These are phyloP conservation scores for Diarsia dahlii DNA, from an alignment of 2,888 invertebrate species.

Conservation along the genomic window DNA sequence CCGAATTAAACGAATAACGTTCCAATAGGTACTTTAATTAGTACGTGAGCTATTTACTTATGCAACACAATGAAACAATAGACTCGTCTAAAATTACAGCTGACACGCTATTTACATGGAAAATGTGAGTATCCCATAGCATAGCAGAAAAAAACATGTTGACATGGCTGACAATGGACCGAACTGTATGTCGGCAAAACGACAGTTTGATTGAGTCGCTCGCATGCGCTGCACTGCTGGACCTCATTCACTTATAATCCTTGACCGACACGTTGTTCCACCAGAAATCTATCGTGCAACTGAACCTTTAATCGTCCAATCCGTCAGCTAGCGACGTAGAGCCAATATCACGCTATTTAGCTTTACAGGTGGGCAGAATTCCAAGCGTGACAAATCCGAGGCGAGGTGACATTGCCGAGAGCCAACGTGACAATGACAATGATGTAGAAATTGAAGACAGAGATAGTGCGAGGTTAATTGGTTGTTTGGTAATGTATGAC, in stretches of 20 bases:
- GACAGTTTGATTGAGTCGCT: conserved; percentile 48
- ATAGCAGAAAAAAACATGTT: conserved; percentile 28
- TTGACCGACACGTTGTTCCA: conserved; percentile 49
- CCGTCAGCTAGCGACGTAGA: conserved; percentile 49
- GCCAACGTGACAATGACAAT: conserved; percentile 39
- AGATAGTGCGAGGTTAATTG: conserved; percentile 52
- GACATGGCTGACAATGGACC: conserved; percentile 43
- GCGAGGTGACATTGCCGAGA: conserved; percentile 31
- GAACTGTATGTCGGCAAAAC: conserved; percentile 35
- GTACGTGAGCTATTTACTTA: conserved; percentile 36
- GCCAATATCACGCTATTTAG: conserved; percentile 56
- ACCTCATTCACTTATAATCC: conserved; percentile 52
- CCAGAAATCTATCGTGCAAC: conserved; percentile 40
- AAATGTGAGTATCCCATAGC: conserved; percentile 16
- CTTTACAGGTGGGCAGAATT: conserved; percentile 58
- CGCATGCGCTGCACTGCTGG: conserved; percentile 24
- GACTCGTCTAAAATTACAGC: conserved; percentile 14
- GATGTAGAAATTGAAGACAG: conserved; percentile 51
- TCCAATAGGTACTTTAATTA: conserved; percentile 50
- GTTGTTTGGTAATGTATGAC: conserved; percentile 46
- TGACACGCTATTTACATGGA: background rate
- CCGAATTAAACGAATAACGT: conserved; percentile 62
- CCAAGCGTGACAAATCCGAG: conserved; percentile 54
- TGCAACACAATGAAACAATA: conserved; percentile 35
- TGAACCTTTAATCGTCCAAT: conserved; percentile 46